Base-by-base conservation (phyloP, 2,113 vertebrate species). In the Poecilia latipinna region DNA sequence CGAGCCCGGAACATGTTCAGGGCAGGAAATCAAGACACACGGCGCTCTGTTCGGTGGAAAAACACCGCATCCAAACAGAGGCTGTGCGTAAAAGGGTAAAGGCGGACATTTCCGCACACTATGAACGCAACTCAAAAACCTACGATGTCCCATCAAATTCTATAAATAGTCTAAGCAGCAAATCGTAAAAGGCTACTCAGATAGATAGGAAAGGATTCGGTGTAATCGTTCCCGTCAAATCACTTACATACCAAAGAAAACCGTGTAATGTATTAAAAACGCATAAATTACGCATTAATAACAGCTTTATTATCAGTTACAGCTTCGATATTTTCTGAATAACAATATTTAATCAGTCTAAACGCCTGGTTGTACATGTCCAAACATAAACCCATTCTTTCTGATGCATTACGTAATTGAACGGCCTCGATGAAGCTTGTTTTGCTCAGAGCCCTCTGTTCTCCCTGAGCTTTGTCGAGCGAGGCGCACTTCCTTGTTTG, bases 401-500 rank as follows among this genome's bases (percentile, higher is more conserved):
- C 22, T 3, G 3, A 12, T 2, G 84, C 89, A 93, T 94, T 91
- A 94, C 90, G 92, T 94, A 93, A 94, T 93, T 72, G 78, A 54
- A 64, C 75, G 19, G 87, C 75, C 51, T 77, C 77, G 72, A 44
- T 69, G 33, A 74, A 70, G 85, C 84, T 74, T 82, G 89, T 81
- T 88, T 77, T 78, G 74, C 83, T 70, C 68, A 37, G 24, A 37
- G 68, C 32, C 22, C 68, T 82, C 69, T 12, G 29, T 35, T 75
- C 77, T 77, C 54, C 48, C 57, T 37, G 65, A 65, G 80, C 80
- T 72, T 64, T 17, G 77, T 80, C 86, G 74, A 73, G 48, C 65
- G 76, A 84, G 78, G 80, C 80, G 76, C 90, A 93, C 93, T 94
- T 94, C 92, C 93, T 93, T 85, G 88, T 93, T 90, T 15, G 44